Base-by-base conservation (phyloP, 2,888 invertebrate species). In the Exocentrus adspersus region DNA sequence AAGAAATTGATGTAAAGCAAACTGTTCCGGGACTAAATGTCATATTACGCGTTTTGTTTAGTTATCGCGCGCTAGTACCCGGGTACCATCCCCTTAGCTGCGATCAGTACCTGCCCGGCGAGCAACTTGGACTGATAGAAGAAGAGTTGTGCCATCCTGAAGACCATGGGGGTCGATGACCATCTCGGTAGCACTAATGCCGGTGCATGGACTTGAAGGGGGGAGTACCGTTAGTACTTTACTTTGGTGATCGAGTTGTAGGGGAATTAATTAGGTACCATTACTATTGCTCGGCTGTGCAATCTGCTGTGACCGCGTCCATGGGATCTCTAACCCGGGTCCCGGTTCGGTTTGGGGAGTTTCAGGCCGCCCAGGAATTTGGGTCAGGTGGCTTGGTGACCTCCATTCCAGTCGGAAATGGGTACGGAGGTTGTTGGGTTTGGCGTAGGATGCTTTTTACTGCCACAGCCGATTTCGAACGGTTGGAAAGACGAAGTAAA, bases 161-260 rank as follows among this genome's bases (percentile, higher is more conserved):
- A 77, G 79, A 79, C 74, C 75, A 72, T 69, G 71, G 70, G 77
- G 79, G 75, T 79, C 80, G 75, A 73, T 78, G 75, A 80, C 78
- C 80, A 79, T 75, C 72, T 74, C 72, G 71, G 70, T 71, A 71
- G 73, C 74, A 72, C 72, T 76, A 74, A 73, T 75, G 75, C 73
- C 75, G 78, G 74, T 79, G 78, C 78, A 78, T 78, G 79, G 77
- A 77, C 73, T 68, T 63, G 72, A 73, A 71, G 79, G 75, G 80
- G 80, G 80, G 79, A 80, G 74, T 80, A 80, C 80, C 80, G 80
- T 80, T 80, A 80, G 74, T 73, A 77, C 74, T 76, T 78, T 77
- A 76, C 77, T 78, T 79, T 75, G 75, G 76, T 79, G 77, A 80
- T 80, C 79, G 78, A 79, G 76, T 78, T 60, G 51, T 73, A 72